A percentile compares a stretch with the other conserved stretches of the same genome.
Conservation (phyloP, 2,888 invertebrate genomes). For the Troides aeacus region DNA sequence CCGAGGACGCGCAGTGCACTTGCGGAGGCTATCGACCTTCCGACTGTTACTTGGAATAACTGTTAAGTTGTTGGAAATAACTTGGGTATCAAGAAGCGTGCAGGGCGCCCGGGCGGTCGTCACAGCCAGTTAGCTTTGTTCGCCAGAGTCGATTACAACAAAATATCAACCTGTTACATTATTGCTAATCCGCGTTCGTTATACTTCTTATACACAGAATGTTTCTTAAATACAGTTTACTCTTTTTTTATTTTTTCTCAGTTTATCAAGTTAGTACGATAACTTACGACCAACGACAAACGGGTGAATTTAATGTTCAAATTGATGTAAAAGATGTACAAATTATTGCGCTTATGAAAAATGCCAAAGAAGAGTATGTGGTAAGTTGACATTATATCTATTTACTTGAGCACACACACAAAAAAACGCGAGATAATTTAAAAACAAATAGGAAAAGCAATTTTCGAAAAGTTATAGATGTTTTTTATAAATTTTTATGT, state of each 20-base stretch:
- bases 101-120: conserved; percentile 52
- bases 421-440: too few relatives aligned
- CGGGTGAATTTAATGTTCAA: conserved; percentile 88
- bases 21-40: conserved; percentile 76
- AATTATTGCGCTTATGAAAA: conserved; percentile 84
- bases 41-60: conserved; percentile 74
- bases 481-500: too few relatives aligned
- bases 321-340: conserved; percentile 88
- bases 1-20: conserved; percentile 62
- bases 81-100: conserved; percentile 58
- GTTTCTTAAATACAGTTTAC: conserved; percentile 30
- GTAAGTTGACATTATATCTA: conserved; percentile 50
- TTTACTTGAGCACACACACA: background rate
- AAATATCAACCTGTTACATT: conserved; percentile 21
- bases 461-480: too few relatives aligned
- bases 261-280: conserved; percentile 43
- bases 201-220: conserved; percentile 29
- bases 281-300: conserved; percentile 85
- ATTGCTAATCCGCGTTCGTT: conserved; percentile 1
- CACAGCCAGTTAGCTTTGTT: conserved; percentile 55
- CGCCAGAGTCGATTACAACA: conserved; percentile 55
- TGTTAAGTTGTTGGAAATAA: conserved; percentile 78
- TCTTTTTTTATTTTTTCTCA: conserved; percentile 42
- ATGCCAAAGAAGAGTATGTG: conserved; percentile 81
- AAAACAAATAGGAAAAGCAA: too few relatives aligned